Evolutionary conservation across 1,140 invertebrate species (phyloP), one percentile per base, ranked within the genome.

Genomic region (Halesus radiatus): DNA sequence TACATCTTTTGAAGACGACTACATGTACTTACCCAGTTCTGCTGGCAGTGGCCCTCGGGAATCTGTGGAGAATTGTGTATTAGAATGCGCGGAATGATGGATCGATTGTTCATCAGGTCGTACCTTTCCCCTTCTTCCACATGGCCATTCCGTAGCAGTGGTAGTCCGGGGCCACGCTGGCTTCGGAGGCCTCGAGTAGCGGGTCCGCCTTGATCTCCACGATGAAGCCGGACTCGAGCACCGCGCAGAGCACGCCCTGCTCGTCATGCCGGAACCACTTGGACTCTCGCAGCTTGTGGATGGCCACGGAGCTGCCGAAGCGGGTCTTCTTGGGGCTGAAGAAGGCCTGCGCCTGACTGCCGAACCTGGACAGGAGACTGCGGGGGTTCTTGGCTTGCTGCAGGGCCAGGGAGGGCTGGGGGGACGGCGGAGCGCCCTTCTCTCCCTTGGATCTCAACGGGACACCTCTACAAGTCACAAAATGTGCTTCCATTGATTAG

Each of bases 251-350:
- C 82, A 93, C 91, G 77, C 91, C 91, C 84, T 92, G 90, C 87
- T 93, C 93, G 83, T 92, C 90, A 80, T 92, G 90, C 79, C 89
- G 90, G 84, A 93, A 93, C 93, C 93, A 93, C 89, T 93, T 93
- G 60, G 92, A 92, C 86, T 93, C 92, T 54, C 92, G 88, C 79
- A 93, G 88, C 84, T 93, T 93, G 85, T 93, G 92, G 58, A 92
- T 92, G 22, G 92, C 91, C 7, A 93, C 91, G 72, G 91, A 92
- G 78, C 92, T 93, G 78, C 91, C 91, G 86, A 92, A 91, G 72
- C 91, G 88, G 64, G 86, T 87, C 83, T 88, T 90, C 84, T 88
- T 89, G 70, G 88, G 88, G 81, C 88, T 89, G 85, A 89, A 89
- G 78, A 90, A 85, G 62, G 88, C 88, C 84, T 90, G 88, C 76